Conservation (phyloP, 2,797 vertebrate genomes). For the Champsocephalus gunnari region DNA sequence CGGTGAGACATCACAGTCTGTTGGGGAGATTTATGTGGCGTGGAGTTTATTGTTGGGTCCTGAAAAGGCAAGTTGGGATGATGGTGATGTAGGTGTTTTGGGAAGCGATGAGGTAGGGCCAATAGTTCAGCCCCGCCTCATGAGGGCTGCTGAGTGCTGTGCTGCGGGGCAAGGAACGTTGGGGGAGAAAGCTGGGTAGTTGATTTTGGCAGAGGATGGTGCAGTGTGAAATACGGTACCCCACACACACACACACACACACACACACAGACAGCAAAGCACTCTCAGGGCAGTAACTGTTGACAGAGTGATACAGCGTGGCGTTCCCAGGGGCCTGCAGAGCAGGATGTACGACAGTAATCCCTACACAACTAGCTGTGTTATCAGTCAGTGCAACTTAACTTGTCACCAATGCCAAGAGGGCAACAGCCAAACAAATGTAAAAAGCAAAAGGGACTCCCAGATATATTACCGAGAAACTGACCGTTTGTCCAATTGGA, state of each 20-base stretch:
- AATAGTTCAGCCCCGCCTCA: slow-evolving; percentile 58
- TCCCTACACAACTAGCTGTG: slow-evolving; percentile 71
- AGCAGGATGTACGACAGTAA: slow-evolving; percentile 77
- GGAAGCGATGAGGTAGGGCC: slow-evolving; percentile 54
- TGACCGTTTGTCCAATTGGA: slow-evolving; percentile 16
- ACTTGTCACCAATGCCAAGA: slow-evolving; percentile 72
- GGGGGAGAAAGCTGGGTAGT: slow-evolving; percentile 74
- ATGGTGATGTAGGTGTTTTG: slow-evolving; percentile 65
- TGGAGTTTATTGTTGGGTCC: slow-evolving; percentile 52
- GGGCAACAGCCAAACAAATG: slow-evolving; percentile 60
- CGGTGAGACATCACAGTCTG: slow-evolving; percentile 54
- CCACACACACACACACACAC: slow-evolving; percentile 68
- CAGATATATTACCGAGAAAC: slow-evolving; percentile 37
- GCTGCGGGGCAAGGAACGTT: slow-evolving; percentile 65
- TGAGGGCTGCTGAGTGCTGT: slow-evolving; percentile 41
- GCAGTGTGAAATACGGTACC: slow-evolving; percentile 77
- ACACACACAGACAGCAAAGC: slow-evolving; percentile 55
- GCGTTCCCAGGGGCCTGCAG: slow-evolving; percentile 71
- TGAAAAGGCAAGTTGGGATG: slow-evolving; percentile 46
- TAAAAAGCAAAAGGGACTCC: slow-evolving; percentile 43
- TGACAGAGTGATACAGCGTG: slow-evolving; percentile 86
- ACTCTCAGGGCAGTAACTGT: slow-evolving; percentile 67
- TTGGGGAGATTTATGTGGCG: slow-evolving; percentile 67
- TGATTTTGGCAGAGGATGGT: slow-evolving; percentile 78
- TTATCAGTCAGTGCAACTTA: slow-evolving; percentile 79